Evolutionary conservation across 2,113 vertebrate genomes (phyloP).

Genomic region (Erythrolamprus reginae): DNA sequence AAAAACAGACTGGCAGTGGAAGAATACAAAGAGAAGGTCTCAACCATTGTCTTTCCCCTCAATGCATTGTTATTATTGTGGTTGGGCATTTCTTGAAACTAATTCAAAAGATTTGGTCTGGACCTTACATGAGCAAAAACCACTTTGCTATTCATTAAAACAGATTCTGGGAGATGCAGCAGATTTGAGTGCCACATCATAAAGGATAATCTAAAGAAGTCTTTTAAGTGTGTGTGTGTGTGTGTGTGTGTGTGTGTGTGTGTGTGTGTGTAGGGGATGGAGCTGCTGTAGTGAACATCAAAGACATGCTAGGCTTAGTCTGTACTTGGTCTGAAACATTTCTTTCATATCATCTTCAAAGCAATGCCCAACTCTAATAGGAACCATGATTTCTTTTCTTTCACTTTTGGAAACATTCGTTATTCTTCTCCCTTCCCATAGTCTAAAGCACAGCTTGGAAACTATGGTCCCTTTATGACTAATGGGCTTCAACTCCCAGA

Average conservation of each 20-base stretch:
- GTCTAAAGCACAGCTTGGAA: background rate
- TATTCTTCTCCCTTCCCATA: background rate
- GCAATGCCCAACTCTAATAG: background rate
- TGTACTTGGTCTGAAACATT: background rate
- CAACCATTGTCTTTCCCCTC: background rate
- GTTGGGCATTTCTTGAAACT: background rate
- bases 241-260: too few relatives aligned
- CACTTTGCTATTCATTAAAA: background rate
- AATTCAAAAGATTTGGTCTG: background rate
- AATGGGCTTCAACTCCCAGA: background rate
- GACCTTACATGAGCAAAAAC: background rate
- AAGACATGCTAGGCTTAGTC: background rate
- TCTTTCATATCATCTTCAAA: background rate
- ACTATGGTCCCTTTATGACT: background rate
- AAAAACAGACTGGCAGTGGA: background rate
- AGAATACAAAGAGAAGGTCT: background rate
- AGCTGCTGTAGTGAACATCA: background rate
- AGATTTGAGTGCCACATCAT: background rate
- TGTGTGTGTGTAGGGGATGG: background rate
- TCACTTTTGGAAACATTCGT: background rate
- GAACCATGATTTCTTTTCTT: background rate
- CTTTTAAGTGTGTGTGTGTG: background rate
- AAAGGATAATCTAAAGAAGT: background rate
- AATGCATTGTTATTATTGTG: background rate
- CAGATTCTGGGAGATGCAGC: background rate